Percentiles rank a stretch among this genome's conserved stretches.
Conservation (phyloP, 2,113 vertebrate genomes). For the Pollachius pollachius region DNA sequence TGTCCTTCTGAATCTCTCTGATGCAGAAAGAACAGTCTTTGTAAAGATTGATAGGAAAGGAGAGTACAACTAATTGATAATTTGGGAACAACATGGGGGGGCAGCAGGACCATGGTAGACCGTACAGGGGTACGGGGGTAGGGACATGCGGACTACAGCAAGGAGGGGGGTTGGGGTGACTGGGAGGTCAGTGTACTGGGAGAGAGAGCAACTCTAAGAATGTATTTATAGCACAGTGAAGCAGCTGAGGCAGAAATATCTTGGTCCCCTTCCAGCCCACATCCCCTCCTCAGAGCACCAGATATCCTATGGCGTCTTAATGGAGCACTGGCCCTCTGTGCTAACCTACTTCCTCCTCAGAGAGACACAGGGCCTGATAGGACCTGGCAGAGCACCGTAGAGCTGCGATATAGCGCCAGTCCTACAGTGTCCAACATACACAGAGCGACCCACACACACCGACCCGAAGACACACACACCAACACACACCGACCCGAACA, state of each 20-base stretch:
- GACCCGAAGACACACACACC: too few relatives aligned
- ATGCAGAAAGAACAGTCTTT: too few relatives aligned
- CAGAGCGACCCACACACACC: too few relatives aligned
- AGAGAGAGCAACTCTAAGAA: conserved; percentile 43
- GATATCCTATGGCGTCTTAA: conserved; percentile 5
- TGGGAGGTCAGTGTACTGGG: conserved; percentile 6
- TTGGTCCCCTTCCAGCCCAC: conserved; percentile 44
- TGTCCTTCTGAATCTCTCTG: too few relatives aligned
- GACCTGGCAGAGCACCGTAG: too few relatives aligned
- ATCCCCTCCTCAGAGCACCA: conserved; percentile 26
- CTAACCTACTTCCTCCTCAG: conserved; percentile 22
- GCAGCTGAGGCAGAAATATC: conserved; percentile 56
- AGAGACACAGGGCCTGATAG: conserved; percentile 17
- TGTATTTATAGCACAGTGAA: conserved; percentile 55
- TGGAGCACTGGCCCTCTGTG: background rate
- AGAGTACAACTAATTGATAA: too few relatives aligned
- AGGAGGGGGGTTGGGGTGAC: conserved; percentile 6
- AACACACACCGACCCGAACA: too few relatives aligned
- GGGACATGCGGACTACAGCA: background rate
- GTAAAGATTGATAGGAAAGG: too few relatives aligned
- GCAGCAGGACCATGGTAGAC: too few relatives aligned
- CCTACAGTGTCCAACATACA: too few relatives aligned
- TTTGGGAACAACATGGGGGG: too few relatives aligned
- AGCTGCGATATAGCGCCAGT: too few relatives aligned
- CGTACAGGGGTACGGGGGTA: background rate